Base-by-base conservation (phyloP, 2,888 invertebrate genomes). In the Latrodectus hesperus region DNA sequence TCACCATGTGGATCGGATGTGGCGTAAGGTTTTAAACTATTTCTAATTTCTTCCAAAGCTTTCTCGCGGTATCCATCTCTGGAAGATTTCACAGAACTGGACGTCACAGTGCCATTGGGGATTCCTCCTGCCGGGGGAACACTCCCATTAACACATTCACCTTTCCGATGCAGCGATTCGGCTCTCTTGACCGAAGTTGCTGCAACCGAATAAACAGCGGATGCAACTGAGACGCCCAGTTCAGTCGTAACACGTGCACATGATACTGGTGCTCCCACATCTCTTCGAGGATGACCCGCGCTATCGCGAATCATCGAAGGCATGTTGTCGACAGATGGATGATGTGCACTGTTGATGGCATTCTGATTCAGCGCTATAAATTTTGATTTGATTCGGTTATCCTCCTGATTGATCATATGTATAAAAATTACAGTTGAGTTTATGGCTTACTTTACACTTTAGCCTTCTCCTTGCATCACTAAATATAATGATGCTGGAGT, bases 1-100 rank as follows among this genome's bases (percentile, higher is more conserved):
- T 88, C 84, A 14, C 82, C 71, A 68, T 89, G 52, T n/a, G 87
- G 74, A 85, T 90, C 84, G 49, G 78, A 84, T 91, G 96, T 96
- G 81, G 96, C 96, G 92, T 96, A 96, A 80, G 96, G 96, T 91
- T 95, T 94, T 91, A 96, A 93, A 88, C 96, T 96, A 92, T 96
- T 96, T 91, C 96, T 94, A 91, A 96, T 96, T 93, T 96, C 95
- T 93, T 96, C 96, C 93, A 96, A 94, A 92, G 96, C 96, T 93
- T 96, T 96, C 93, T 96, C 96, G 93, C 95, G 95, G 93, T 96
- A 96, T 93, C 95, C 90, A 89, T 85, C 84, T 80, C 89, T 73
- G 14, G 89, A 89, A 60, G 89, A 85, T 71, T 89, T 88, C n/a
- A 89, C 88, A 65, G 89, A 84, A 60, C 77, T 87, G 17, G 85